These are phyloP conservation scores for Paedocypris sp. DNA, from an alignment of 2,113 vertebrate species.

Conservation along the genomic window DNA sequence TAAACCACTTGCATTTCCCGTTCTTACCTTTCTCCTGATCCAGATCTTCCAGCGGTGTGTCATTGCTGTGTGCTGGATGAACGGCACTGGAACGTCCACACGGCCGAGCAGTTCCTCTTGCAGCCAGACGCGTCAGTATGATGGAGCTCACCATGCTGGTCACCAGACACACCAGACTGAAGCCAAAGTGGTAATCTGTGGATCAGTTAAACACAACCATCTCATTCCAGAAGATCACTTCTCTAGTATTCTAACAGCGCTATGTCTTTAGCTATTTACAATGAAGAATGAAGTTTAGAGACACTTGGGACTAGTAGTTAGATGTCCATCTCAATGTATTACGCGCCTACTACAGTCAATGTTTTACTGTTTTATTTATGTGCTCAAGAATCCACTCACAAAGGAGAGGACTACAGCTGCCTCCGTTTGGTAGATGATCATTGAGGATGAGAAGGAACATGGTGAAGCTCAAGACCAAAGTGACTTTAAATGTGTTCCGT, in stretches of 20 bases:
- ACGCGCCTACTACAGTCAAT: no score
- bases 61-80: not conserved
- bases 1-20: no score
- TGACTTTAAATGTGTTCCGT: slow-evolving; percentile 61
- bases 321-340: no score
- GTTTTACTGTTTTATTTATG: not conserved
- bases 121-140: slow-evolving; percentile 44
- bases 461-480: slow-evolving; percentile 63
- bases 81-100: not conserved
- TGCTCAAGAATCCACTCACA: slow-evolving; percentile 45
- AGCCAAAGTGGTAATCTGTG: slow-evolving; percentile 55
- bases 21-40: not conserved
- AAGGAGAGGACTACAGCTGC: slow-evolving; percentile 53
- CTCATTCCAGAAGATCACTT: not conserved
- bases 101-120: slow-evolving; percentile 34
- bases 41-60: not conserved
- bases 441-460: slow-evolving; percentile 62
- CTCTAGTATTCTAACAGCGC: not conserved
- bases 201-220: not conserved
- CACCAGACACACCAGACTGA: slow-evolving; percentile 53
- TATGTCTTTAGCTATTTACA: not conserved
- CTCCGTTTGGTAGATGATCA: slow-evolving; percentile 43
- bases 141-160: slow-evolving; percentile 55
- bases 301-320: no score
- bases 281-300: no score